Base-by-base conservation (phyloP, 2,113 vertebrate species). In the Aplodontia rufa region DNA sequence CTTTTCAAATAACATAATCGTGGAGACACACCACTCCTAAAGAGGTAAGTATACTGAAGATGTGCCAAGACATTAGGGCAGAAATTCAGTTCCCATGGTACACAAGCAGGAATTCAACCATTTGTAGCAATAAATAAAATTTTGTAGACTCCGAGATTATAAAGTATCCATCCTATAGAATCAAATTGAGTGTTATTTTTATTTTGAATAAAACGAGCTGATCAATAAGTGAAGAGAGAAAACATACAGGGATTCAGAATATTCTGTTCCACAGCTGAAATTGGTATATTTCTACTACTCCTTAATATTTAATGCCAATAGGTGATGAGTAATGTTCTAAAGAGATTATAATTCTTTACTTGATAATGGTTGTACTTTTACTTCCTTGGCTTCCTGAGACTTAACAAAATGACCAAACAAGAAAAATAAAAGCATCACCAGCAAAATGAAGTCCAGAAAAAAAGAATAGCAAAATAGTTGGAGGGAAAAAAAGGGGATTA, bases 1-100 rank as follows among this genome's bases (percentile, higher is more conserved):
- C 96, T 93, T 98, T 98, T 96, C 97, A 97, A 97, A 97, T 95
- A 97, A 62, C 87, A 93, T 96, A 97, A 98, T 97, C 94, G 95
- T 97, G 91, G 91, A 97, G 94, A 95, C 79, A 97, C 94, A 96
- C 96, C 93, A 96, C 47, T 97, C 93, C 93, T 95, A 97, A 91
- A 96, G 97, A 97, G 95, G 96, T 97, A 97, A 97, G 89, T 96
- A 96, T 93, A 94, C 86, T 96, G 94, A 98, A 91, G 96, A 94
- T 96, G 88, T 97, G 94, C 95, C 94, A 97, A 91, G 94, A 95
- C 83, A 84, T 95, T 97, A 95, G 79, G 80, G 62, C 91, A 97
- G 86, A 96, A 94, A 97, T 94, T 95, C 51, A 91, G 91, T 97
- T 96, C 74, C 93, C 96, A 92, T 87, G 89, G 89, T 74, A 96